Evolutionary conservation across 2,113 vertebrate genomes (phyloP).

Genomic region (Lophochroa leadbeateri): DNA sequence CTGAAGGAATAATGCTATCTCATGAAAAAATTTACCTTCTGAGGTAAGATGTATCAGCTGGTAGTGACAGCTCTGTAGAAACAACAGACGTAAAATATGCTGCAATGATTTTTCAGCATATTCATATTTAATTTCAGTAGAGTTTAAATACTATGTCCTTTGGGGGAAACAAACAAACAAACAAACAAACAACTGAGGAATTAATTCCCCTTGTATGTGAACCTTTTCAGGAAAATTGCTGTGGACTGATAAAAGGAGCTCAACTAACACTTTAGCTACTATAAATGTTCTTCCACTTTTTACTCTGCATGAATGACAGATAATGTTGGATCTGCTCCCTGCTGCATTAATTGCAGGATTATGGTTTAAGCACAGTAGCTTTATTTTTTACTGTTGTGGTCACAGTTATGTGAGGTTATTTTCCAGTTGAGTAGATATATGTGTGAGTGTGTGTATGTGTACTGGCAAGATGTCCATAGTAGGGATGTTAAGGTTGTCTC

Average conservation of each 20-base stretch:
- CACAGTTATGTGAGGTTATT: not conserved
- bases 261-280: not conserved
- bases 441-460: not conserved
- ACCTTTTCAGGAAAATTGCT: not conserved
- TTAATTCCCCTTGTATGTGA: not conserved
- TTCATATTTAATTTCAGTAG: not conserved
- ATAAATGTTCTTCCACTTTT: not conserved
- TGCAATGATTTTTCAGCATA: not conserved
- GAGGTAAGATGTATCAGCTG: not conserved
- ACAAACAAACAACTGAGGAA: not conserved
- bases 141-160: not conserved
- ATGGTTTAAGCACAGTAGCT: not conserved
- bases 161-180: no score
- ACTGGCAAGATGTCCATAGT: not conserved
- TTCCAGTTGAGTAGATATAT: not conserved
- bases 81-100: not conserved
- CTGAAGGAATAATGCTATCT: slow-evolving; percentile 16
- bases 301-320: not conserved
- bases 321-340: slow-evolving; percentile 2
- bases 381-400: not conserved
- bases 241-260: not conserved
- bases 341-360: slow-evolving; percentile 1
- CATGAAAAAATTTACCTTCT: slow-evolving; percentile 27
- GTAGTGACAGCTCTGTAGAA: not conserved
- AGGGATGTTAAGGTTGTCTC: not conserved